Evolutionary conservation across 2,888 invertebrate genomes (phyloP), one percentile per base, ranked within the genome.

Genomic region (Platynereis dumerilii): DNA sequence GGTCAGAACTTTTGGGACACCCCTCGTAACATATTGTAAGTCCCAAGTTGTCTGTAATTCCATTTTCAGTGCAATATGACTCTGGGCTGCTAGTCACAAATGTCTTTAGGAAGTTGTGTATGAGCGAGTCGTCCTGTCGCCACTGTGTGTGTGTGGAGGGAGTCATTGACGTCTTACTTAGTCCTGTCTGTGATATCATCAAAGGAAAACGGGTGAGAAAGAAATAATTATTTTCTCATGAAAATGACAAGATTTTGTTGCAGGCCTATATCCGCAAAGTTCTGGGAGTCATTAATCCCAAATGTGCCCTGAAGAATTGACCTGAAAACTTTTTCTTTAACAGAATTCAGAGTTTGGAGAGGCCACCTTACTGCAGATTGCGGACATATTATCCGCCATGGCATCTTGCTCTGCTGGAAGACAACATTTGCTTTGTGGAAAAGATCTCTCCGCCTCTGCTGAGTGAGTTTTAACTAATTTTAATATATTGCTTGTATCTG

Each of bases 301-400:
- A n/a, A n/a, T n/a, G n/a, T n/a, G n/a, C n/a, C n/a, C n/a, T n/a
- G n/a, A n/a, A n/a, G n/a, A 52, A 22, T 22, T 52, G 7, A 20
- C 52, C 20, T 52, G 24, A 22, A 52, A 24, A 27, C 55, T 17
- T 52, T 52, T 55, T 55, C 55, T 55, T 17, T 55, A 34, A 12
- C n/a, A 20, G 57, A n/a, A 20, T 44, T 24, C 24, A 53, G 20
- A 56, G 17, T 27, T 57, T 29, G 52, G 24, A 2, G 70, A 70
- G 44, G 26, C 57, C 2, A 60, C 79, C 10, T 65, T 82, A 53
- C 71, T 82, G 15, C 76, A 78, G 56, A 75, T 82, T n/a, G 82
- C 82, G n/a, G 81, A 82, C 69, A 76, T 83, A 20, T 68, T 83
- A 29, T 80, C 80, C 44, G 75, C 77, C 58, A 74, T 83, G 28